Evolutionary conservation across 2,888 invertebrate species (phyloP).

Genomic region (Chironomus tentans): DNA sequence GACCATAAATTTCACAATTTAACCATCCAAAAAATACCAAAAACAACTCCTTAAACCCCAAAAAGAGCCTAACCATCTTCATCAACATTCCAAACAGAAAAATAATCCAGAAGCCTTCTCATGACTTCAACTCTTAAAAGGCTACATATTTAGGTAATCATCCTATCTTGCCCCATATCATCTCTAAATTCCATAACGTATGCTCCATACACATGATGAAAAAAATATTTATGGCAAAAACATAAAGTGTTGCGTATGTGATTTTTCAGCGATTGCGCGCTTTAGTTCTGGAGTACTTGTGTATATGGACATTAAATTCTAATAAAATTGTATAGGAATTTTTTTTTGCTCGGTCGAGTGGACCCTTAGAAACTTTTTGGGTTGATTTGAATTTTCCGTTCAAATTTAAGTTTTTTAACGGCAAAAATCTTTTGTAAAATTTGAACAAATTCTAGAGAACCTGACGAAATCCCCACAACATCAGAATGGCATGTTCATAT

Average conservation of each 20-base stretch:
- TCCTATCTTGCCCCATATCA: neutral
- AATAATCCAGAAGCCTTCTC: too few species aligned
- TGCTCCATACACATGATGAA: neutral
- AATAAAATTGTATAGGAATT: neutral
- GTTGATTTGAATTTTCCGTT: too few species aligned
- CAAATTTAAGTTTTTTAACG: too few species aligned
- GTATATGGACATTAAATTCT: conserved; percentile 14
- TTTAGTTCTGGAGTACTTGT: neutral
- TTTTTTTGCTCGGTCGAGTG: too few species aligned
- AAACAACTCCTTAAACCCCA: too few species aligned
- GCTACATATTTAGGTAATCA: neutral
- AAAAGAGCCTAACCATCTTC: too few species aligned
- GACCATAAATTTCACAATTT: too few species aligned
- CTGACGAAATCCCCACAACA: neutral
- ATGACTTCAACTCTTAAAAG: neutral
- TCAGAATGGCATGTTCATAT: too few species aligned
- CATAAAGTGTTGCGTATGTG: conserved; percentile 17
- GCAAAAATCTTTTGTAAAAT: too few species aligned
- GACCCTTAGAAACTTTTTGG: too few species aligned
- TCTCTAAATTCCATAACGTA: neutral
- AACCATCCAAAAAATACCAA: too few species aligned
- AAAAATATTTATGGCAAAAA: conserved; percentile 15
- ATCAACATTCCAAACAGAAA: too few species aligned
- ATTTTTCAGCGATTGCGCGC: conserved; percentile 21
- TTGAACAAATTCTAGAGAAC: neutral